Evolutionary conservation across 2,888 invertebrate species (phyloP), one percentile per base, ranked within the genome.

Genomic region (Drosophila tanythrix): DNA sequence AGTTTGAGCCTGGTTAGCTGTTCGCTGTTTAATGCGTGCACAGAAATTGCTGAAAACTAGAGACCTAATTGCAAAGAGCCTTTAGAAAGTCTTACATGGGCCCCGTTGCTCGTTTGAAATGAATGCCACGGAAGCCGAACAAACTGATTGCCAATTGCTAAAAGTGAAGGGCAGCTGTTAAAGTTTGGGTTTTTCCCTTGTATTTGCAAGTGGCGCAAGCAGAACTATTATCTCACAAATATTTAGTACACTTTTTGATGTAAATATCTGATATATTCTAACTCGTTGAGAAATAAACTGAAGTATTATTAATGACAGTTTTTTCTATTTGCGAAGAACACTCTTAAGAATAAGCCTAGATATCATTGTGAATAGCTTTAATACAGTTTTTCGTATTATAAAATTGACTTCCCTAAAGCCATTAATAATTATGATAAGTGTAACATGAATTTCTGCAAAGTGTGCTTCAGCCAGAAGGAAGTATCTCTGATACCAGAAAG

Each of bases 81-180:
- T 81, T 81, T 73, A 55, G 78, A 79, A 73, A 77, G 81, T 43
- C 81, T 55, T 67, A 59, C 70, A 70, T 71, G 64, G 27, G 33
- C 48, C 15, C 29, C 70, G 58, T 36, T 48, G 51, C 46, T 70
- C 35, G 70, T 79, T 69, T 59, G 69, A 66, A 79, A 21, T 51
- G 43, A 76, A 76, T 76, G 61, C 59, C 64, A 71, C 77, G 43
- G 78, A 63, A 81, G 78, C 78, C n/a, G 71, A 67, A 64, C 76
- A 56, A 65, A 77, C 70, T 38, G 10, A 36, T 62, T 59, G 51
- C 48, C 13, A 38, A 27, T 27, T 40, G 75, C 36, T 40, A 40
- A 38, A 43, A 67, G 71, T 58, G 58, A 76, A 66, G 53, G 66
- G 66, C 52, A 51, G 35, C 21, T n/a, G 25, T 43, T 51, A 55